Base-by-base conservation (phyloP, 1,140 invertebrate genomes). In the Sycobia sp. region DNA sequence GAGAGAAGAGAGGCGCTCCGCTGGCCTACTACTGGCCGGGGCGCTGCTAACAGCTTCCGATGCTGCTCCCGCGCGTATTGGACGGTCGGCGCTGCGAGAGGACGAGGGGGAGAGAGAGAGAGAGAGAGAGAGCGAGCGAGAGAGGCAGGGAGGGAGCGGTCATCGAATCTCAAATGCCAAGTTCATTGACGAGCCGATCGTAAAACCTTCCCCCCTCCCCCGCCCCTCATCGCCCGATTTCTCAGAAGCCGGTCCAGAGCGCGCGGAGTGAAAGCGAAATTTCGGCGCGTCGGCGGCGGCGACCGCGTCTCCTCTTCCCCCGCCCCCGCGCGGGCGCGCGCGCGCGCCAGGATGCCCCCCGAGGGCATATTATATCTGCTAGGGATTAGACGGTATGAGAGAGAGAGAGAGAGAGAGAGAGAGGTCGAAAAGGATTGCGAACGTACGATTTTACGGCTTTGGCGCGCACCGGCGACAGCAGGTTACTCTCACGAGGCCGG, bases 111-210 rank as follows among this genome's bases (percentile, higher is more conserved):
- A 38, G 11, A 16, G 0, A 34, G 32, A 29, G 32, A 53, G 38
- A 53, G 34, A n/a, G 4, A 25, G 11, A n/a, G 27, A 13, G 8
- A 32, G 25, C 7, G 13, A 27, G 20, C 29, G 29, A 49, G 32
- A 49, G 32, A 27, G 25, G 47, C 47, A 49, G 27, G 9, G 32
- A 32, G 25, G 25, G 22, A 32, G 27, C 27, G 47, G 47, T 65
- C 62, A 50, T 67, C 66, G 55, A 67, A 71, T 69, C 50, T 59
- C 46, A 43, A 39, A 39, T 23, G 47, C 67, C 68, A 67, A 70
- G 69, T 62, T 73, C 68, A 71, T 71, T 73, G 71, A 73, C 72
- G 70, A 69, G 66, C 67, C 62, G 68, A 67, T 71, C 71, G 69
- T 73, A 73, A 73, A 73, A 69, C 67, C 66, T 32, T 51, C 56